Percentiles rank a stretch among this genome's conserved stretches.
Conservation (phyloP, 1,140 invertebrate genomes). For the Ganaspis sp. region DNA sequence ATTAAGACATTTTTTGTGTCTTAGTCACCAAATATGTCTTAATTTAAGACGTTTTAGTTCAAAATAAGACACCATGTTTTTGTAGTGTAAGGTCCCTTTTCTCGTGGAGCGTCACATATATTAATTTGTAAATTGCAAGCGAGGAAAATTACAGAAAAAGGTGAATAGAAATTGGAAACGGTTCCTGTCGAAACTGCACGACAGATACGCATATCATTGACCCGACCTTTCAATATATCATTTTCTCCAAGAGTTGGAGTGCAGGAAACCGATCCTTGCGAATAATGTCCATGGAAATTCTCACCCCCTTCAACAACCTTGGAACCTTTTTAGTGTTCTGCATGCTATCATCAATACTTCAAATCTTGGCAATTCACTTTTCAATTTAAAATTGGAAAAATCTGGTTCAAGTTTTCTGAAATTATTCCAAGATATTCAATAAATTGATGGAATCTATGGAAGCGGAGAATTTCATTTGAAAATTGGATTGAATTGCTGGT, state of each 20-base stretch:
- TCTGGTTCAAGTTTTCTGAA: not conserved
- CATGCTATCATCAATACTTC: slow-evolving; percentile 4
- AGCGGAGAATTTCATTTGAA: not conserved
- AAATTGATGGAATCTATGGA: not conserved
- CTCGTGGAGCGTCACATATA: too few species aligned
- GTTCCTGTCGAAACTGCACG: not conserved
- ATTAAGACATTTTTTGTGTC: too few species aligned
- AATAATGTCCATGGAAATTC: slow-evolving; percentile 6
- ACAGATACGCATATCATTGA: slow-evolving; percentile 13
- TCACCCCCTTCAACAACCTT: not conserved
- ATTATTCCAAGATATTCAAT: not conserved
- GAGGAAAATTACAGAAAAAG: too few species aligned
- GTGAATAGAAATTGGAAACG: not conserved
- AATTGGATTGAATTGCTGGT: not conserved
- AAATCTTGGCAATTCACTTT: slow-evolving; percentile 9
- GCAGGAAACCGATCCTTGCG: not conserved
- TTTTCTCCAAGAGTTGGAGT: not conserved
- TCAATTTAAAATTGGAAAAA: not conserved
- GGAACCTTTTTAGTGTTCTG: not conserved
- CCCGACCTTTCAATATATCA: not conserved
- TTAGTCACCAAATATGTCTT: too few species aligned
- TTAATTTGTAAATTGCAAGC: too few species aligned
- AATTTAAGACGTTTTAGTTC: too few species aligned
- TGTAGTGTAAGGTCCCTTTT: too few species aligned
- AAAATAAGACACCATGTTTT: too few species aligned